A percentile compares a stretch with the other conserved stretches of the same genome.
These are phyloP conservation scores for Astyanax mexicanus DNA, from an alignment of 2,797 vertebrate species.

Conservation along the genomic window DNA sequence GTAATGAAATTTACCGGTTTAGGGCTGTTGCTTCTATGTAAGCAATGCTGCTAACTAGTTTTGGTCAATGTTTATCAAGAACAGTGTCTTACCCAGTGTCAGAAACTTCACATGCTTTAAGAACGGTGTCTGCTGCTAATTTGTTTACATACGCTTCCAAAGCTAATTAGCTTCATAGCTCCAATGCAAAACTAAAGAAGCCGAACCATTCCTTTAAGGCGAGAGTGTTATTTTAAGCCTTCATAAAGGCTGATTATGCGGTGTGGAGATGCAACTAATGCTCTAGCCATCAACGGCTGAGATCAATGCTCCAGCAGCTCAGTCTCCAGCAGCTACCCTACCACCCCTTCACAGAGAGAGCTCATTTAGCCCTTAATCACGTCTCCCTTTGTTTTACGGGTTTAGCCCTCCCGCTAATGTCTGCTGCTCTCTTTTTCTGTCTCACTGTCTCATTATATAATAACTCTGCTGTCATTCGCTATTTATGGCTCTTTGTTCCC, in stretches of 20 bases:
- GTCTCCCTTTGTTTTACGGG: not conserved
- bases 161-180: too few species aligned
- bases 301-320: slow-evolving; percentile 35
- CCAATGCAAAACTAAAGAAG: too few species aligned
- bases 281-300: slow-evolving; percentile 8
- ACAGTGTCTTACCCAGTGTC: too few species aligned
- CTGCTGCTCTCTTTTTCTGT: not conserved
- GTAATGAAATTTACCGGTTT: too few species aligned
- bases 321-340: slow-evolving; percentile 12
- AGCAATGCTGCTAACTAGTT: too few species aligned
- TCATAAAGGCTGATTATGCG: slow-evolving; percentile 5
- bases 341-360: slow-evolving; percentile 21
- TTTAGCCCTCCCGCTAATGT: not conserved
- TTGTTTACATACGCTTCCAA: too few species aligned
- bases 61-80: too few species aligned
- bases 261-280: slow-evolving; percentile 8
- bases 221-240: slow-evolving; percentile 4
- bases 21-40: too few species aligned
- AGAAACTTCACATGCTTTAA: too few species aligned
- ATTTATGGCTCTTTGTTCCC: slow-evolving; percentile 48
- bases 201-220: not conserved
- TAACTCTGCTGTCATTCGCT: slow-evolving; percentile 35
- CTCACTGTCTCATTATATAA: slow-evolving; percentile 33
- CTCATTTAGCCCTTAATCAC: not conserved
- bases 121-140: too few species aligned